These are phyloP conservation scores for Gobiocypris rarus DNA, from an alignment of 2,113 vertebrate species.

Conservation along the genomic window DNA sequence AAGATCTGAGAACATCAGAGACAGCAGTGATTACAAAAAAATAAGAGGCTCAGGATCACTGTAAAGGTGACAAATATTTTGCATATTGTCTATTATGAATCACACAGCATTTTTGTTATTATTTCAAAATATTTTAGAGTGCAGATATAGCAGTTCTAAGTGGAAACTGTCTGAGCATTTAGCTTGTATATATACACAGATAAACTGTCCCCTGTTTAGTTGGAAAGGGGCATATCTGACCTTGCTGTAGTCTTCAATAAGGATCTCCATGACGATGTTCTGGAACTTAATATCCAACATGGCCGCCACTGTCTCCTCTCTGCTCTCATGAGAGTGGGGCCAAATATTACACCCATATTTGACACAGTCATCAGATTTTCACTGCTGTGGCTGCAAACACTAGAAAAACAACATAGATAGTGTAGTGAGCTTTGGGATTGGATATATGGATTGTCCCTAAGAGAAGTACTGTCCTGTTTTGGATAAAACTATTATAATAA, in stretches of 20 bases:
- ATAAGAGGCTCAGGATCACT: not conserved
- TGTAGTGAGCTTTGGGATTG: not conserved
- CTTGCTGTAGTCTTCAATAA: constrained; percentile 92
- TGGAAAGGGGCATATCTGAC: constrained; percentile 65
- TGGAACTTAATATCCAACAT: constrained; percentile 99
- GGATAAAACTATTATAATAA: not conserved
- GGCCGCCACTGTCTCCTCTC: constrained; percentile 94
- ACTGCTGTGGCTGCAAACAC: constrained; percentile 88
- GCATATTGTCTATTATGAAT: not conserved
- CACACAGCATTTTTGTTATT: not conserved
- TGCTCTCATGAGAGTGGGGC: constrained; percentile 93
- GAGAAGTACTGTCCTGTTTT: not conserved
- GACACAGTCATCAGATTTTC: constrained; percentile 93
- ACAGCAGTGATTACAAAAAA: not conserved
- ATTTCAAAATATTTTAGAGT: not conserved
- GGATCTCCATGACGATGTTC: constrained; percentile 94
- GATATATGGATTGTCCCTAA: not conserved
- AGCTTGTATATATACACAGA: not conserved
- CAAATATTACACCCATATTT: constrained; percentile 97
- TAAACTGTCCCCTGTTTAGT: not conserved
- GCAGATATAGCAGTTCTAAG: not conserved
- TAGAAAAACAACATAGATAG: constrained; percentile 59
- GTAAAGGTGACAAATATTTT: not conserved
- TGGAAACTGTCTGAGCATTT: not conserved
- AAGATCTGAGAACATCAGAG: constrained; percentile 82